These are phyloP conservation scores for Thamnaconus septentrionalis DNA, from an alignment of 2,113 vertebrate genomes.

Conservation along the genomic window DNA sequence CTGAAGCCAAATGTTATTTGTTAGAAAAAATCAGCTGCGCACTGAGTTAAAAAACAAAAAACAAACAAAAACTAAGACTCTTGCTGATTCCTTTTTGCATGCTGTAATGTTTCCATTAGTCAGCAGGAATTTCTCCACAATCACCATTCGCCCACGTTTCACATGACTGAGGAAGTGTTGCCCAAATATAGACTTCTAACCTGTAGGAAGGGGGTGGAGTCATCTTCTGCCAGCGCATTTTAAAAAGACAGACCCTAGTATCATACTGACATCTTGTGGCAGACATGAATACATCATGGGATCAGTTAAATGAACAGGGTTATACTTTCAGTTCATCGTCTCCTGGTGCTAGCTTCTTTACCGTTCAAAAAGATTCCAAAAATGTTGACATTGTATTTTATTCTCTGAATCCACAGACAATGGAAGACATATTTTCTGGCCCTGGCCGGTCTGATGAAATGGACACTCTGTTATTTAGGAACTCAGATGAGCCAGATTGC, in stretches of 20 bases:
- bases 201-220: too few species aligned
- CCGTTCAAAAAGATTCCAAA: background rate
- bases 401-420: slow-evolving; percentile 57
- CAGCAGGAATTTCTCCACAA: slow-evolving; percentile 25
- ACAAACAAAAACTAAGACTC: too few species aligned
- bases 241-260: background rate
- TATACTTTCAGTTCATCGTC: background rate
- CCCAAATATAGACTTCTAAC: slow-evolving; percentile 56
- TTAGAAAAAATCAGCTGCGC: too few species aligned
- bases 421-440: slow-evolving; percentile 59
- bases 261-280: slow-evolving; percentile 56
- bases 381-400: slow-evolving; percentile 12
- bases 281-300: background rate
- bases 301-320: too few species aligned
- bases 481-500: slow-evolving; percentile 67
- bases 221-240: too few species aligned
- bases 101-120: slow-evolving; percentile 43
- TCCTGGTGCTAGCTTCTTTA: background rate
- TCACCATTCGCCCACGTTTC: slow-evolving; percentile 33
- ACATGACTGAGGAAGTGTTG: slow-evolving; percentile 44
- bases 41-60: too few species aligned
- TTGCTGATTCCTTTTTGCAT: background rate
- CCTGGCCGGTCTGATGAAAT: slow-evolving; percentile 67
- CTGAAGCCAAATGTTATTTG: too few species aligned
- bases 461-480: slow-evolving; percentile 72